Evolutionary conservation across 2,113 vertebrate genomes (phyloP), one percentile per base, ranked within the genome.

Genomic region (Brachypodius melanocephalos): DNA sequence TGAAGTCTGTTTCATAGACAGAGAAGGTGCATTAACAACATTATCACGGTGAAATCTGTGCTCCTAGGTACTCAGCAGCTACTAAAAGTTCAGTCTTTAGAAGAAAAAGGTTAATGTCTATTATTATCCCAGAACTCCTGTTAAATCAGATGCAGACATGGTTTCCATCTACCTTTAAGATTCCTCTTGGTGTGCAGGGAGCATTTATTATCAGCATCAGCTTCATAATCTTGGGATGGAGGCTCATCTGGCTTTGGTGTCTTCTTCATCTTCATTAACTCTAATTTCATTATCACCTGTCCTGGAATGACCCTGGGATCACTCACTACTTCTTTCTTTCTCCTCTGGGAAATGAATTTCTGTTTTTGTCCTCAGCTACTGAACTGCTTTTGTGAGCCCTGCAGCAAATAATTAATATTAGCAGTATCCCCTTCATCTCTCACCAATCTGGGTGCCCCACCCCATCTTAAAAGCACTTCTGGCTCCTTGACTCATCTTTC

Each of bases 231-330:
- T 75, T 87, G 76, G 62, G 72, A 76, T 34, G 36, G 83, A 93
- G 88, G 81, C 96, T 95, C 97, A 98, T 97, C 97, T 97, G 97
- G 94, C 80, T 81, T 77, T 34, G 28, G 77, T 86, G 91, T 90
- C 94, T 96, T 96, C 91, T 89, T 96, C 95, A 97, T 97, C 96
- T 97, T 97, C 97, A 96, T 98, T 97, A 98, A 95, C 95, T 97
- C 96, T 97, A 97, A 98, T 97, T 98, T 97, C 96, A 98, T 98
- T 98, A 97, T 98, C 97, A 97, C 98, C 98, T 98, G 94, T 98
- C 96, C 98, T 88, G 89, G 95, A 91, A 91, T 97, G 96, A 98
- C 97, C 97, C 94, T 73, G 91, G 90, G 92, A 94, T 97, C 95
- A 95, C 94, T 54, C 72, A 43, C 61, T 90, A 90, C 94, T 84